Percentiles rank a stretch among this genome's conserved stretches.
These are phyloP conservation scores for Podarcis siculus DNA, from an alignment of 2,797 vertebrate genomes.

Conservation along the genomic window DNA sequence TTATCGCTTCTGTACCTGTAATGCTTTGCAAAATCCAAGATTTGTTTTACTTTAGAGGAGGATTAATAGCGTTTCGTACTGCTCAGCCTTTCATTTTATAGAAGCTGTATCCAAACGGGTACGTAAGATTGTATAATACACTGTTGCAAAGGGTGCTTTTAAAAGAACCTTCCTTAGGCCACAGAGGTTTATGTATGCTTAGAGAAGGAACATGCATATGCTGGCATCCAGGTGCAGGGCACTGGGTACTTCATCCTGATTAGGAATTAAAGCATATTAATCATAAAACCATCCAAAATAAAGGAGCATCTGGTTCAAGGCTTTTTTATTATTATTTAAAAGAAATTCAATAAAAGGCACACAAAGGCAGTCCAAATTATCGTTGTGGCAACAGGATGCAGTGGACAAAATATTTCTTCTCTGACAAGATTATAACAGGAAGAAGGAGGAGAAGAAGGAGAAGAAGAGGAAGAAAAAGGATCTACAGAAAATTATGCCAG, in stretches of 20 bases:
- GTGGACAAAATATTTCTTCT: conserved; percentile 34
- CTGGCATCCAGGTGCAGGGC: conserved; percentile 46
- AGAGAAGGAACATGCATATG: conserved; percentile 42
- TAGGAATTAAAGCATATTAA: conserved; percentile 65
- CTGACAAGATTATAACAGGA: conserved; percentile 24
- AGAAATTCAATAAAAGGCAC: conserved; percentile 54
- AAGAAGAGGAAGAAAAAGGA: neutral
- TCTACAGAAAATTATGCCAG: conserved; percentile 48
- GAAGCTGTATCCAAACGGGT: conserved; percentile 45
- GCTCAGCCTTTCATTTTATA: conserved; percentile 51
- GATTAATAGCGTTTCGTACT: conserved; percentile 41
- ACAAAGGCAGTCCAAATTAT: conserved; percentile 37
- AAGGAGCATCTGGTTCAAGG: conserved; percentile 54
- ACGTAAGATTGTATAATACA: neutral
- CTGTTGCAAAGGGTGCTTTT: neutral
- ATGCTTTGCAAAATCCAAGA: neutral
- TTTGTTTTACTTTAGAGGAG: conserved; percentile 32
- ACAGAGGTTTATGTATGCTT: neutral
- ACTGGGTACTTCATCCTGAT: conserved; percentile 55
- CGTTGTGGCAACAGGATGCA: conserved; percentile 49
- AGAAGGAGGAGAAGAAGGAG: conserved; percentile 40
- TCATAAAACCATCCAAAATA: conserved; percentile 59
- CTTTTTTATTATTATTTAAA: conserved; percentile 42
- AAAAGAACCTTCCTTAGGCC: neutral
- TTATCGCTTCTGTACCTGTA: neutral